Conservation (phyloP, 2,797 vertebrate species). For the Enteromius paludinosus region DNA sequence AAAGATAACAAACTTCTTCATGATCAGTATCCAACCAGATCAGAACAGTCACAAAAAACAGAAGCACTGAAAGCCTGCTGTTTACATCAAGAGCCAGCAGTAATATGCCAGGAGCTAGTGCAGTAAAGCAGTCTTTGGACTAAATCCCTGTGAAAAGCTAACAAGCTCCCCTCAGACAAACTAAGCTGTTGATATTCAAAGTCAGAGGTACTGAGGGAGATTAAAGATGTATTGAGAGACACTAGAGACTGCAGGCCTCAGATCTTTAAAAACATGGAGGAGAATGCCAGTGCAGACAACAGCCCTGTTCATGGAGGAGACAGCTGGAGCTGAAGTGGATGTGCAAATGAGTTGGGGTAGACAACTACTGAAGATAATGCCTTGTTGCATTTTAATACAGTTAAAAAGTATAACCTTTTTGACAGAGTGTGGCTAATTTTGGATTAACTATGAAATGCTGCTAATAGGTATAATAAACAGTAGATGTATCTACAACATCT, state of each 20-base stretch:
- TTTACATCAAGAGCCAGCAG: not conserved
- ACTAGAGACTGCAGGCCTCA: conserved; percentile 15
- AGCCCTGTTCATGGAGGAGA: conserved; percentile 6
- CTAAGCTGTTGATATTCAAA: conserved; percentile 29
- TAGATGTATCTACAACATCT: not conserved
- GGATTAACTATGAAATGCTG: not conserved
- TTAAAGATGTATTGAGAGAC: conserved; percentile 38
- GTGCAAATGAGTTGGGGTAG: conserved; percentile 6
- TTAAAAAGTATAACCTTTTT: not conserved
- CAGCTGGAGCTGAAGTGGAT: conserved; percentile 30
- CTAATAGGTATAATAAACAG: not conserved
- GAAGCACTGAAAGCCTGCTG: not conserved
- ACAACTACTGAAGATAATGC: not conserved
- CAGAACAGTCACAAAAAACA: conserved; percentile 9
- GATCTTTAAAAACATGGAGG: conserved; percentile 14
- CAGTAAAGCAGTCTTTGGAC: not conserved
- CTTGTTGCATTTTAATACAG: not conserved
- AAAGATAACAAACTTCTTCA: conserved; percentile 38
- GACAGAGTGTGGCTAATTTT: not conserved
- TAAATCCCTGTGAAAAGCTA: conserved; percentile 31
- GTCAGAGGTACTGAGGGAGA: conserved; percentile 27
- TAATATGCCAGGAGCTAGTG: not conserved
- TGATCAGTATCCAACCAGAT: not conserved
- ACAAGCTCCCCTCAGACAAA: conserved; percentile 31
- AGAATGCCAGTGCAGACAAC: conserved; percentile 2